phyloP scores from a whole-genome alignment of 2,113 vertebrate genomes.

The Platycercus adscitus region DNA sequence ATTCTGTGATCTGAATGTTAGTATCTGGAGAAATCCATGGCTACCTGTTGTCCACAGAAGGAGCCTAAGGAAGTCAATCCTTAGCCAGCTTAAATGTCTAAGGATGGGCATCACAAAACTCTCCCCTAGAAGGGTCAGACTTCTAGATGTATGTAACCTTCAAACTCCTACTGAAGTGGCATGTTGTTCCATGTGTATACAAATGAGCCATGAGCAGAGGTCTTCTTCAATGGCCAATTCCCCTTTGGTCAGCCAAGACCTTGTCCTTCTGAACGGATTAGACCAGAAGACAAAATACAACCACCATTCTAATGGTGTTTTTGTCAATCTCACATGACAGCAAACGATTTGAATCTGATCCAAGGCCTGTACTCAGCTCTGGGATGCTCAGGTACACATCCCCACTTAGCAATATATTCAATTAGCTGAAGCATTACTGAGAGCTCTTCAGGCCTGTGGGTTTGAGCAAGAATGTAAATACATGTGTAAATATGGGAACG shows the following conservation, averaged over 20 bases:
- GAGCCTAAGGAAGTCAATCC: background rate
- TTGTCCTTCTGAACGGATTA: background rate
- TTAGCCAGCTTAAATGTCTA: background rate
- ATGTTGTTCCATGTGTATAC: background rate
- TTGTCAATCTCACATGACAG: background rate
- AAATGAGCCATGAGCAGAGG: background rate
- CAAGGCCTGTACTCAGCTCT: background rate
- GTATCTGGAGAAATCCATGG: background rate
- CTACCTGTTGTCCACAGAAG: background rate
- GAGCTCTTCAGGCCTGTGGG: background rate
- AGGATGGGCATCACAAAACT: background rate
- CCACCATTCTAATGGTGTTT: background rate
- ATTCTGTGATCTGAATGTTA: background rate
- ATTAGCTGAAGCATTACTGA: background rate
- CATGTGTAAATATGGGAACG: background rate
- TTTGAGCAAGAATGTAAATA: constrained; percentile 7
- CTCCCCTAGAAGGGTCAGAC: background rate
- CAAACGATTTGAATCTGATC: background rate
- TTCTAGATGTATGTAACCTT: background rate
- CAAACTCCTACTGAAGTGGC: background rate
- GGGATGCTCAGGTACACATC: background rate
- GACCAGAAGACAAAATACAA: background rate
- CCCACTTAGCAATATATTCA: background rate
- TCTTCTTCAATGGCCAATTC: background rate
- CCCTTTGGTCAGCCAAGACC: background rate